Evolutionary conservation across 2,113 vertebrate species (phyloP).

Genomic region (Epinephelus cyanopodus): DNA sequence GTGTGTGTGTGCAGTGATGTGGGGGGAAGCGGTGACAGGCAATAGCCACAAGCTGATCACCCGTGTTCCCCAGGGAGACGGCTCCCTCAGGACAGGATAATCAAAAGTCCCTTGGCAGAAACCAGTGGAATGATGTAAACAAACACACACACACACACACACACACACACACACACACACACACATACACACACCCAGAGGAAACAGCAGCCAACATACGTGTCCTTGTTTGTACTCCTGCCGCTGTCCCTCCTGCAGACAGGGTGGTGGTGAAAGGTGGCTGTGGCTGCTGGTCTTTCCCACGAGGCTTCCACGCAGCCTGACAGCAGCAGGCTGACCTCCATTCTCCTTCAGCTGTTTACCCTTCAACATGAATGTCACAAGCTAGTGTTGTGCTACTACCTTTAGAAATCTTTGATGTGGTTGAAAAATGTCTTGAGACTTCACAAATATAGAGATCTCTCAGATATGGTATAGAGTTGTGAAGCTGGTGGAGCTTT

Average conservation of each 20-base stretch:
- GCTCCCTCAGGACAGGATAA: conserved; percentile 69
- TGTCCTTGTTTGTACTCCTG: conserved; percentile 67
- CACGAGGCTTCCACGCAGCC: conserved; percentile 45
- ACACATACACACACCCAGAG: conserved; percentile 16
- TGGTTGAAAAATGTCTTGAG: not conserved
- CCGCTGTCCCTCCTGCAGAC: conserved; percentile 40
- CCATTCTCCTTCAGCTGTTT: conserved; percentile 49
- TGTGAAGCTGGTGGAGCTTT: not conserved
- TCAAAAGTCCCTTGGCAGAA: conserved; percentile 62
- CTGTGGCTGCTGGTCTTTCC: conserved; percentile 57
- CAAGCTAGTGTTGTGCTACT: not conserved
- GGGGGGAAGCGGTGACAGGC: conserved; percentile 61
- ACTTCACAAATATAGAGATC: not conserved
- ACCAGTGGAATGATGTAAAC: conserved; percentile 59
- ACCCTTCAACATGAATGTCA: conserved; percentile 44
- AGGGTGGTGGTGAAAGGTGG: conserved; percentile 65
- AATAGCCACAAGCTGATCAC: conserved; percentile 73
- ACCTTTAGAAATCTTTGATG: conserved; percentile 22
- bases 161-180: conserved; percentile 8
- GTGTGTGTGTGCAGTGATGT: conserved; percentile 45
- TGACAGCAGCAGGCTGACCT: conserved; percentile 56
- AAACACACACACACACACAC: conserved; percentile 55
- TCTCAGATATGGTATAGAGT: not conserved
- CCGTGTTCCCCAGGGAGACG: conserved; percentile 55
- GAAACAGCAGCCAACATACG: conserved; percentile 39